Evolutionary conservation across 1,140 invertebrate species (phyloP).

Genomic region (Saccostrea glomerata): DNA sequence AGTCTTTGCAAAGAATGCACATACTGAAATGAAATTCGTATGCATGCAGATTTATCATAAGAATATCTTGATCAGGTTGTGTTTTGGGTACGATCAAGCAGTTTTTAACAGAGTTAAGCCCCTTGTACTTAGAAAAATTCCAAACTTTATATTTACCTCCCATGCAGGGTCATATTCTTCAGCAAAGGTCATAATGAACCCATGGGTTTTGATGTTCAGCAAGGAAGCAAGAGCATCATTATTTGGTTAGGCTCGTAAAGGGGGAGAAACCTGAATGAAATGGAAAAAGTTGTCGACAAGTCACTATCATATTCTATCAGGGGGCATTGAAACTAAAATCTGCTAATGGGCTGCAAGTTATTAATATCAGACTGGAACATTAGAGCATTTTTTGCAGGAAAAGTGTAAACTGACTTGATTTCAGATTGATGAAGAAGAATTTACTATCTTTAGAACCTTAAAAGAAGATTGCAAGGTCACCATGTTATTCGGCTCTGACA

Average conservation of each 20-base stretch:
- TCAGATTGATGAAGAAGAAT: neutral
- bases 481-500: neutral
- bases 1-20: no score
- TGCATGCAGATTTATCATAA: no score
- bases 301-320: neutral
- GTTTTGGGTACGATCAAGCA: no score
- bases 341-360: neutral
- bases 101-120: no score
- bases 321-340: neutral
- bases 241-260: neutral
- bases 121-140: no score
- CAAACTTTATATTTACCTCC: no score
- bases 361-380: neutral
- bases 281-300: neutral
- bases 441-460: neutral
- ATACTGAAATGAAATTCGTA: no score
- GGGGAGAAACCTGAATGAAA: neutral
- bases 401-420: neutral
- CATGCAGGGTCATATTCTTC: no score
- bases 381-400: neutral
- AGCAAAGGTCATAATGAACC: no score
- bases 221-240: neutral
- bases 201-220: neutral
- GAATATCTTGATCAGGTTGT: no score
- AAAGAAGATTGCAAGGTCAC: neutral